These are phyloP conservation scores for Synanthedon vespiformis DNA, from an alignment of 2,888 invertebrate genomes.

Conservation along the genomic window DNA sequence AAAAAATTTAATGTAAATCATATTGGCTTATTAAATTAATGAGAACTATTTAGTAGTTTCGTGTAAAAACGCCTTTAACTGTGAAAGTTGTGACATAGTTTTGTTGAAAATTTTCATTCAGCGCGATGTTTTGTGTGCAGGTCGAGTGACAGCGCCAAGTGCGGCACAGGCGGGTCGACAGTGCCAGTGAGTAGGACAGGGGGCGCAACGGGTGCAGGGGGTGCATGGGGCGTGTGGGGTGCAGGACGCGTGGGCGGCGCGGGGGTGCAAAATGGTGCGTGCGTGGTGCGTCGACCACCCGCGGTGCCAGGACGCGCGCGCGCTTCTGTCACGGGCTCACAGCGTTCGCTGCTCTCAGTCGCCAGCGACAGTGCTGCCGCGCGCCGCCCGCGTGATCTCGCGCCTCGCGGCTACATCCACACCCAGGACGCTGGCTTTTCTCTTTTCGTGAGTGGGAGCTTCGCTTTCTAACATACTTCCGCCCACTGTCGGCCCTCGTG, in stretches of 20 bases:
- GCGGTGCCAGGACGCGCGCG: conserved; percentile 35
- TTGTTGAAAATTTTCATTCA: not conserved
- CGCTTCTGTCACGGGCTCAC: conserved; percentile 40
- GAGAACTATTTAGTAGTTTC: no score
- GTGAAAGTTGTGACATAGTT: not conserved
- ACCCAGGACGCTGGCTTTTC: conserved; percentile 60
- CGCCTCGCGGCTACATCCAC: conserved; percentile 48
- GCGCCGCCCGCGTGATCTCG: conserved; percentile 52
- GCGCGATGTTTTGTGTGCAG: conserved; percentile 30
- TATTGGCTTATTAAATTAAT: no score
- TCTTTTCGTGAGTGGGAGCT: conserved; percentile 69
- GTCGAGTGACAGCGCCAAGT: conserved; percentile 76
- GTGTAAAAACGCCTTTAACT: not conserved
- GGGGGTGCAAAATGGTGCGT: conserved; percentile 21
- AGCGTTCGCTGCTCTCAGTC: conserved; percentile 65
- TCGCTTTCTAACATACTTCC: conserved; percentile 61
- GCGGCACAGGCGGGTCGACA: conserved; percentile 63
- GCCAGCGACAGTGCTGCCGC: conserved; percentile 63
- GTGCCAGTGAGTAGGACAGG: conserved; percentile 71
- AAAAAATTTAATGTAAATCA: no score
- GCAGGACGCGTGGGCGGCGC: conserved; percentile 23
- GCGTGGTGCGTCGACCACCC: conserved; percentile 35
- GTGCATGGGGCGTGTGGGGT: conserved; percentile 13
- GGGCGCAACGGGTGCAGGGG: conserved; percentile 22
- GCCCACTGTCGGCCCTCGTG: conserved; percentile 22